These are phyloP conservation scores for Tineola bisselliella DNA, from an alignment of 2,888 invertebrate genomes.

Conservation along the genomic window DNA sequence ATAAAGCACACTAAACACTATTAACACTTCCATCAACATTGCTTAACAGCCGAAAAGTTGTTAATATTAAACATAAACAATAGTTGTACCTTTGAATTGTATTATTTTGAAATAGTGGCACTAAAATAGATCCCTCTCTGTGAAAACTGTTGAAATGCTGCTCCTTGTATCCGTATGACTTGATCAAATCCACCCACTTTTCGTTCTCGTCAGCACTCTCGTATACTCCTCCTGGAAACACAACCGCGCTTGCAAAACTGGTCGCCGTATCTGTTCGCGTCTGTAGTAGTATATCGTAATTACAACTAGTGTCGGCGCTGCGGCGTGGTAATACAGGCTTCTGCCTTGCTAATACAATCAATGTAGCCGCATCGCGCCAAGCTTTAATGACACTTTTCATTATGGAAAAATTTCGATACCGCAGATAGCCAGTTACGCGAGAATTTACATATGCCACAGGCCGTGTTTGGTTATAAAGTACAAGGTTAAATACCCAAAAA, in stretches of 20 bases:
- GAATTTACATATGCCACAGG: not conserved
- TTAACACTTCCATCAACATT: not conserved
- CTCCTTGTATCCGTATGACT: constrained; percentile 64
- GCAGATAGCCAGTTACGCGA: not conserved
- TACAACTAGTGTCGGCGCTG: constrained; percentile 34
- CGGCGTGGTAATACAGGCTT: constrained; percentile 35
- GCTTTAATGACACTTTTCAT: constrained; percentile 56
- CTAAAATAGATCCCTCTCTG: constrained; percentile 35
- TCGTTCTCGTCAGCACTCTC: constrained; percentile 73
- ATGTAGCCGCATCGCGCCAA: constrained; percentile 73
- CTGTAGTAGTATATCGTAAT: constrained; percentile 67
- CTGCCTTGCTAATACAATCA: constrained; percentile 70
- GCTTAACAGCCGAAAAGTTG: not conserved
- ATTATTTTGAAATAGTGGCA: constrained; percentile 61
- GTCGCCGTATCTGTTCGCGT: constrained; percentile 75
- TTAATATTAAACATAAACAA: constrained; percentile 1
- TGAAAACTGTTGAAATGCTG: constrained; percentile 55
- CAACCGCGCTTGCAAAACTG: constrained; percentile 81
- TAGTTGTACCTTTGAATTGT: constrained; percentile 44
- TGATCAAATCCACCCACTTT: constrained; percentile 75
- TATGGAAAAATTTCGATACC: constrained; percentile 5
- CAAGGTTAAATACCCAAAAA: constrained; percentile 1
- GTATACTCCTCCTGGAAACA: constrained; percentile 88
- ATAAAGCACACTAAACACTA: not conserved
- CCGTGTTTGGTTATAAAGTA: constrained; percentile 6